Evolutionary conservation across 1,140 invertebrate genomes (phyloP), one percentile per base, ranked within the genome.

Genomic region (Drosophila watanabei): DNA sequence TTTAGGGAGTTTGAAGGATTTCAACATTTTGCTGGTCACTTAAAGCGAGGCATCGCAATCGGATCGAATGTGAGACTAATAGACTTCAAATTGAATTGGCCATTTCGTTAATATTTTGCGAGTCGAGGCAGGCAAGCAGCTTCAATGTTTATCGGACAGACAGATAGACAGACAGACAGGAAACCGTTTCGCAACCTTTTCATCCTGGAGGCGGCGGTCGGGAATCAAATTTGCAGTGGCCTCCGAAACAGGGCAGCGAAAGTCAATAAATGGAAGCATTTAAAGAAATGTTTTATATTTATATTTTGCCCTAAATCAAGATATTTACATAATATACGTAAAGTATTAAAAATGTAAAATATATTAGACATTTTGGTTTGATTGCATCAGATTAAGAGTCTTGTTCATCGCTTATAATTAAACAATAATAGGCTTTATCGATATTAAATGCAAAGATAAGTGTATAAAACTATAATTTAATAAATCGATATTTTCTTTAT

Each of bases 51-150:
- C 20, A 49, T 32, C 6, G 18, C 52, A 56, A 48, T 60, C 46
- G 46, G 49, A 39, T 33, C 46, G 48, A 54, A 70, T 35, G 46
- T 24, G 33, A 14, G 33, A 10, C 43, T 72, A 54, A 61, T 52
- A 49, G 59, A 68, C 43, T 80, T 71, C 37, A 71, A 84, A 84
- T 84, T 80, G 71, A 77, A 84, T 84, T 69, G 79, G 76, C 54
- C 54, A 77, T 80, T 84, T 59, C 35, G 66, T 45, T 76, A 66
- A 71, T 69, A 69, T 45, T 75, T 65, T 45, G 28, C 39, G 13
- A 52, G 24, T 16, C 8, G 7, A 18, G n/a, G 16, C 11, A 20
- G 51, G 2, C 33, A 14, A 13, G 37, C 61, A 24, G 30, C 49
- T 68, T 28, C 32, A 37, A 56, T 45, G 39, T 39, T 73, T 75